phyloP scores from a whole-genome alignment of 1,140 invertebrate species.

The Magallana angulata region DNA sequence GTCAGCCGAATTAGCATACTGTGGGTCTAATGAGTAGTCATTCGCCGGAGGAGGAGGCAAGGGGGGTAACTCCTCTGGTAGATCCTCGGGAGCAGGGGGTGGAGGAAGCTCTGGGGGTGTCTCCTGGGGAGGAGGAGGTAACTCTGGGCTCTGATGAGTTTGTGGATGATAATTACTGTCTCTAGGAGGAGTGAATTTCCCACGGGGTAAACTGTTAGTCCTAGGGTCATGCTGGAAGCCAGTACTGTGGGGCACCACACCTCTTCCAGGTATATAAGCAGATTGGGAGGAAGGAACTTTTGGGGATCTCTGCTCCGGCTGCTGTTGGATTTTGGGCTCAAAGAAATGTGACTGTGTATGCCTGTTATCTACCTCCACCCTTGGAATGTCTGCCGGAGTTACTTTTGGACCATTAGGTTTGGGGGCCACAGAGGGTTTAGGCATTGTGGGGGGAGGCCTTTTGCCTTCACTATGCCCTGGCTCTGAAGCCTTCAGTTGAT shows the following conservation, averaged over 20 bases:
- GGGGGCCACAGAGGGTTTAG: conserved; percentile 68
- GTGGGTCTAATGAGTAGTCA: conserved; percentile 63
- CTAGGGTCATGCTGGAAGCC: conserved; percentile 35
- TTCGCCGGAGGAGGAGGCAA: conserved; percentile 71
- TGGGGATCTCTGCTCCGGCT: conserved; percentile 41
- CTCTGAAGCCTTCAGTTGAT: conserved; percentile 65
- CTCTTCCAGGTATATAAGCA: not conserved
- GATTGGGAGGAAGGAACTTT: conserved; percentile 32
- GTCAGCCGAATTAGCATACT: conserved; percentile 44
- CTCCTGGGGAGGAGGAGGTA: conserved; percentile 65
- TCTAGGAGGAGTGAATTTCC: conserved; percentile 55
- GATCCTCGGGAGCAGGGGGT: conserved; percentile 66
- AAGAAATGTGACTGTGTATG: conserved; percentile 73
- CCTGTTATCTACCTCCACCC: conserved; percentile 68
- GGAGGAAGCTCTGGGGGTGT: conserved; percentile 71
- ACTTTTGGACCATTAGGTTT: conserved; percentile 67
- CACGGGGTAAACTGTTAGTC: conserved; percentile 6
- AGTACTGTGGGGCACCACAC: conserved; percentile 36
- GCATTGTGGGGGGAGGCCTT: conserved; percentile 57
- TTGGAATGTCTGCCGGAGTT: conserved; percentile 68
- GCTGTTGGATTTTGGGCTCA: conserved; percentile 56
- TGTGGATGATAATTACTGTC: conserved; percentile 41
- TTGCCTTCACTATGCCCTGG: conserved; percentile 59
- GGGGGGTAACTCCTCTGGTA: conserved; percentile 72
- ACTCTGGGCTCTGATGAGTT: conserved; percentile 55